Evolutionary conservation across 2,888 invertebrate species (phyloP), one percentile per base, ranked within the genome.

Genomic region (Cheilosia variabilis): DNA sequence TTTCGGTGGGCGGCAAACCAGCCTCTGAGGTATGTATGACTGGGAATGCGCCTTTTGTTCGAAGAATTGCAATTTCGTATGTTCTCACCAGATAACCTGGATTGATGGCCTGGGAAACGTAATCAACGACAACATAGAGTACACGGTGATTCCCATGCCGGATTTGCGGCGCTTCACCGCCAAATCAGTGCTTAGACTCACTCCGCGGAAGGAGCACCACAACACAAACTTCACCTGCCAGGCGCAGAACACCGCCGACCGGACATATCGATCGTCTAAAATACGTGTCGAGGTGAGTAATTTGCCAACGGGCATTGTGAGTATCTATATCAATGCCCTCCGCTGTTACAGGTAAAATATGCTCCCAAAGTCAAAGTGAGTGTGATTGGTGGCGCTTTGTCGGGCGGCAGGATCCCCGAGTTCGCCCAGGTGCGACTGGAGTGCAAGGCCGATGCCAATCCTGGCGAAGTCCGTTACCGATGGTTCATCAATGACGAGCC

Each of bases 151-250:
- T 89, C 94, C 95, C 63, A 92, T 96, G 91, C 94, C 96, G 10
- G 97, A 97, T 91, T 96, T 96, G 10, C 95, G 97, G 89, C 94
- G 97, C 89, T 96, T 95, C 90, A 97, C 97, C 27, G 97, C 98
- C 31, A 96, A 96, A 91, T 97, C 98, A 27, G 94, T 96, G 45
- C 94, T 98, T 69, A 96, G 95, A 77, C 93, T 98, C 78, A 96
- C 96, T 79, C 98, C 98, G 2, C 95, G 96, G 89, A 96, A 96
- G 91, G 95, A 96, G 87, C 97, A 98, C 91, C 97, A 98, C 92
- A 97, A 97, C 91, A 97, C 97, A 87, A 96, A 96, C 9, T 96
- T 98, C 90, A 97, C 96, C 19, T 98, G 98, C 92, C 97, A 97
- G 93, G 98, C 96, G 71, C 97, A 97, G 92, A 98, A 98, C 91